Evolutionary conservation across 2,113 vertebrate species (phyloP).

Genomic region (Phylloscopus whistleri): DNA sequence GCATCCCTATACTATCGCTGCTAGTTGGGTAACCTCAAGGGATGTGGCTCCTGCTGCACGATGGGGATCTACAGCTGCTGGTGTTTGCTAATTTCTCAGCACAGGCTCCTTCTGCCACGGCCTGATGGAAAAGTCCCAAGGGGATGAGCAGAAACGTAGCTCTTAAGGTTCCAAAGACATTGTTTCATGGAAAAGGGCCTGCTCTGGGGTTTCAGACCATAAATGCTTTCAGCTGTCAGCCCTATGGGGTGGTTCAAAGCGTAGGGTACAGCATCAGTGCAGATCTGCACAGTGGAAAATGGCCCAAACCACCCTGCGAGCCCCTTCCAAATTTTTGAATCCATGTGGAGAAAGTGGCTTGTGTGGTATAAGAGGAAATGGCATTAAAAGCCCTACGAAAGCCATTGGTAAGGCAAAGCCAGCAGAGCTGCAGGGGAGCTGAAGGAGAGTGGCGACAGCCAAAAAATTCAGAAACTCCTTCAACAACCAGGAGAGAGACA

Average conservation of each 20-base stretch:
- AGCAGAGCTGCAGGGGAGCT: not conserved
- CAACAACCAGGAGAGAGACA: conserved; percentile 47
- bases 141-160: not conserved
- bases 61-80: not conserved
- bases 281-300: not conserved
- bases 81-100: not conserved
- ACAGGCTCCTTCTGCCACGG: not conserved
- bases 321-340: not conserved
- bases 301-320: not conserved
- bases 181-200: not conserved
- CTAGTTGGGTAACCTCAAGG: not conserved
- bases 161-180: not conserved
- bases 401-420: not conserved
- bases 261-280: not conserved
- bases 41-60: not conserved
- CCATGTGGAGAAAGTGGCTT: not conserved
- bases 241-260: not conserved
- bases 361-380: not conserved
- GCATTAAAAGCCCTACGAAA: not conserved
- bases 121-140: not conserved
- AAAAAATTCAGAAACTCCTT: conserved; percentile 39
- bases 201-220: not conserved
- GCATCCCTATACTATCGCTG: not conserved
- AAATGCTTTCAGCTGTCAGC: not conserved
- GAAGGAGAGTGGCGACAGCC: not conserved